Base-by-base conservation (phyloP, 2,888 invertebrate genomes). In the Conomelus anceps region DNA sequence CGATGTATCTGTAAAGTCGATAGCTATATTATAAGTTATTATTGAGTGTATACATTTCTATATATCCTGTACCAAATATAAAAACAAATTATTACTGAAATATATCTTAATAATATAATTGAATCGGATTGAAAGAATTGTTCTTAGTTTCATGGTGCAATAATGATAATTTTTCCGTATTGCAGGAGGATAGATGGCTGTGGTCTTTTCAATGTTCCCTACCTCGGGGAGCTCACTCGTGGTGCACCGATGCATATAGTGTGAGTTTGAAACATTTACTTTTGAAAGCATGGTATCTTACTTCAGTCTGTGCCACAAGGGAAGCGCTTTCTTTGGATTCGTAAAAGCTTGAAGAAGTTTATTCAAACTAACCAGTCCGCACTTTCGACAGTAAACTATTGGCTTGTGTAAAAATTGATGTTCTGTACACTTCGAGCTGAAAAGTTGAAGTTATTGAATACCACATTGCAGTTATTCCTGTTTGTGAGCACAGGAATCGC, bases 141-240 rank as follows among this genome's bases (percentile, higher is more conserved):
- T 23, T n/a, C 13, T 24, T 11, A 23, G 34, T 89, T 41, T 24
- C 84, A 85, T 41, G 7, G 23, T 23, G 23, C 63, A 22, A 23
- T 7, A 22, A 22, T 22, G 11, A n/a, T 87, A 22, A n/a, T 89
- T 26, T 89, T 24, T 20, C 88, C 89, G 22, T 91, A 89, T 92
- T 93, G 86, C 92, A 94, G 94, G 90, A 91, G 93, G 84, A 94
- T 94, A 88, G 93, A 93, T 3, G 92, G 93, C 90, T 93, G 93
- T 0, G 94, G 93, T 17, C 92, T 94, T 84, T 92, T 93, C 90
- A 93, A 93, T 90, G 92, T 94, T 91, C 94, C 94, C 7, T 92
- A 93, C 91, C 91, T 94, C 24, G 93, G 93, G 90, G 92, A 92
- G 23, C 91, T 94, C 22, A 92, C 92, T 90, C 93, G 93, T 0